A percentile compares a stretch with the other conserved stretches of the same genome.
Conservation (phyloP, 2,797 vertebrate genomes). For the Notamacropus eugenii region DNA sequence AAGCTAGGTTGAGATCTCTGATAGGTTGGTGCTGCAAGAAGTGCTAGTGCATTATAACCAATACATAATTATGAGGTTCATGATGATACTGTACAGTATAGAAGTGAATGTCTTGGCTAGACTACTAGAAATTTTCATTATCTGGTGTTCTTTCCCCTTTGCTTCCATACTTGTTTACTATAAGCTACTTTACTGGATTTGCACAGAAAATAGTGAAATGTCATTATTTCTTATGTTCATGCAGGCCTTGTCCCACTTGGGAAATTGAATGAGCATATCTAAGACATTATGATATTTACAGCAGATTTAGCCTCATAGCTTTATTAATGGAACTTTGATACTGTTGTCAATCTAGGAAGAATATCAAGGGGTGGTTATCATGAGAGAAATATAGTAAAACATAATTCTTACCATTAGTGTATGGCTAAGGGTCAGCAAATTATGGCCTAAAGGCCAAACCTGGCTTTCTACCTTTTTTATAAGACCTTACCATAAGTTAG, state of each 20-base stretch:
- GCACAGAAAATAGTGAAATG: neutral
- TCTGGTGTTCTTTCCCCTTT: neutral
- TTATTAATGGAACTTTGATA: neutral
- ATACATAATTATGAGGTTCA: neutral
- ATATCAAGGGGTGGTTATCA: neutral
- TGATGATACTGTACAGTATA: neutral
- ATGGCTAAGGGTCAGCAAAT: neutral
- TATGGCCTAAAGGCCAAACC: neutral
- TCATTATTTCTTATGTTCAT: neutral
- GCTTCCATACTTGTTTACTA: neutral
- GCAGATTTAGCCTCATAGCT: too few relatives aligned
- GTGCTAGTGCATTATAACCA: neutral
- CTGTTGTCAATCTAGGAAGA: neutral
- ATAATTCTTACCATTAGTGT: too few relatives aligned
- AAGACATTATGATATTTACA: neutral
- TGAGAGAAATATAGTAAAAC: neutral
- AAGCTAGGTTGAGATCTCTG: neutral
- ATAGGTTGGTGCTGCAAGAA: neutral
- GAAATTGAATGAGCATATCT: neutral
- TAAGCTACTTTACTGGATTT: neutral
- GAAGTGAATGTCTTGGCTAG: neutral
- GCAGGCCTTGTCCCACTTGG: neutral
- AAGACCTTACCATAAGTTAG: neutral
- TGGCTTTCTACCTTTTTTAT: neutral
- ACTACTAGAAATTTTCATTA: neutral